A percentile compares a stretch with the other conserved stretches of the same genome.
phyloP scores from a whole-genome alignment of 2,888 invertebrate species.

The Neoscelio sp. region DNA sequence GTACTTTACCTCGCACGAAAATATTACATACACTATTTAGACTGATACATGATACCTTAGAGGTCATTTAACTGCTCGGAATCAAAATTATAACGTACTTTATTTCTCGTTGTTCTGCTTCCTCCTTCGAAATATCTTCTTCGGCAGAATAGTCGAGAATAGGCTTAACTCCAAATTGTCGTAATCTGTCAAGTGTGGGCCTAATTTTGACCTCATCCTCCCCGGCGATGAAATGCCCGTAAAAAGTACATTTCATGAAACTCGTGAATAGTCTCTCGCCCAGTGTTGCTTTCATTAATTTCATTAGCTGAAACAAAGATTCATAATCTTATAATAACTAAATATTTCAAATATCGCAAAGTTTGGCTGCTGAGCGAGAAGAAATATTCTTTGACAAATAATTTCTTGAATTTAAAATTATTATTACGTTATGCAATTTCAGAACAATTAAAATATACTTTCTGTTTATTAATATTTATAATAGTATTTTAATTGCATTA shows the following conservation, averaged over 20 bases:
- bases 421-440: no score
- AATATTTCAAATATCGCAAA: constrained; percentile 25
- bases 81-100: constrained; percentile 86
- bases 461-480: no score
- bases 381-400: no score
- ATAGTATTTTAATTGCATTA: no score
- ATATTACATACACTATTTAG: constrained; percentile 1
- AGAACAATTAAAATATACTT: no score
- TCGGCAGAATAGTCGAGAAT: constrained; percentile 99
- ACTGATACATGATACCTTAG: neutral
- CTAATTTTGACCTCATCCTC: constrained; percentile 94
- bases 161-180: constrained; percentile 98
- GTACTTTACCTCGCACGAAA: neutral
- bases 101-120: constrained; percentile 97
- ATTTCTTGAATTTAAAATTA: no score
- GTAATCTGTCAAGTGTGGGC: constrained; percentile 92
- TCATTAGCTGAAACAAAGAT: constrained; percentile 89
- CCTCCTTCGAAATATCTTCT: constrained; percentile 96
- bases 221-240: constrained; percentile 99
- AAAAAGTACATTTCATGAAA: constrained; percentile 97
- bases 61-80: constrained; percentile 23
- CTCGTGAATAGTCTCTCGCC: constrained; percentile 92
- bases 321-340: neutral
- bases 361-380: no score
- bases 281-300: constrained; percentile 88